Evolutionary conservation across 2,888 invertebrate species (phyloP).

Genomic region (Nebria salina): DNA sequence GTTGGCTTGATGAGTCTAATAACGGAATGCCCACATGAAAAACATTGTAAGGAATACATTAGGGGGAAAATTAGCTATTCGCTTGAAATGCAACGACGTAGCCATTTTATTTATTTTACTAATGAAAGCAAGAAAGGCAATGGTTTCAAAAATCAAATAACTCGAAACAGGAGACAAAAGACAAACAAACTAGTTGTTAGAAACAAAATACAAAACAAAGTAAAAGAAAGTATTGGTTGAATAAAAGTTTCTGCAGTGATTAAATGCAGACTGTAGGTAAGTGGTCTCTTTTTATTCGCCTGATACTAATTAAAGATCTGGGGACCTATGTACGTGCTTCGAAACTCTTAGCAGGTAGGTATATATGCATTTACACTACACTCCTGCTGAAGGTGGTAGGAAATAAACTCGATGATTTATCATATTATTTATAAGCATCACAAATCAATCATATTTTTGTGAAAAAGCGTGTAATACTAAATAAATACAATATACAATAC

Average conservation of each 20-base stretch:
- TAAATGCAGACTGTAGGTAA: neutral
- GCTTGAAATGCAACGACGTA: neutral
- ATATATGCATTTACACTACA: too few relatives aligned
- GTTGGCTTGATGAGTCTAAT: neutral
- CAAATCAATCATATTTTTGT: too few relatives aligned
- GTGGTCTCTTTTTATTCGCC: neutral
- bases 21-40: neutral
- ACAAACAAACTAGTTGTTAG: neutral
- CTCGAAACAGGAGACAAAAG: neutral
- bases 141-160: neutral
- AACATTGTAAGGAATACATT: neutral
- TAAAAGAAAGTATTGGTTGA: neutral
- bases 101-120: neutral
- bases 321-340: neutral
- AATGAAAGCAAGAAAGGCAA: neutral
- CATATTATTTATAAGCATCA: too few relatives aligned
- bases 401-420: too few relatives aligned
- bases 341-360: neutral
- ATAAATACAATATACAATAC: too few relatives aligned
- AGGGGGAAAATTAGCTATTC: neutral
- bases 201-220: neutral
- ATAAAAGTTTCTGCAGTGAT: neutral
- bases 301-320: slow-evolving; percentile 15
- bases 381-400: too few relatives aligned
- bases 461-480: too few relatives aligned